A percentile compares a stretch with the other conserved stretches of the same genome.
Evolutionary conservation across 2,888 invertebrate genomes (phyloP).

Genomic region (Hypomecis punctinalis): DNA sequence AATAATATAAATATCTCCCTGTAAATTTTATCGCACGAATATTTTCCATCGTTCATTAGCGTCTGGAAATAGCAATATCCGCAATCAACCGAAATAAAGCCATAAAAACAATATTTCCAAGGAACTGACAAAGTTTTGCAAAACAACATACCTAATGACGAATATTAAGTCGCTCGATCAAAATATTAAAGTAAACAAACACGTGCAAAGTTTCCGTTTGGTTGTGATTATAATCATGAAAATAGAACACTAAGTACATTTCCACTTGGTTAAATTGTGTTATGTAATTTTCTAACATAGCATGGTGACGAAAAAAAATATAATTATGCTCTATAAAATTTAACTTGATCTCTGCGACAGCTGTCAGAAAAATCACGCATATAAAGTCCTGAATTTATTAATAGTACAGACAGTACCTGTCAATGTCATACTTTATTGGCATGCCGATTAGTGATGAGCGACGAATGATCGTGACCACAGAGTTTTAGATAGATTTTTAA

Average conservation of each 20-base stretch:
- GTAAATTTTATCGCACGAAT: not conserved
- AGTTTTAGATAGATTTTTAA: no score
- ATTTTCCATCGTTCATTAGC: not conserved
- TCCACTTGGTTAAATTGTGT: conserved; percentile 1
- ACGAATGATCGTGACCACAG: no score
- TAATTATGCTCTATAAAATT: no score
- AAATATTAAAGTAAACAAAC: conserved; percentile 60
- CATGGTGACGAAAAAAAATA: no score
- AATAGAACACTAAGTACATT: conserved; percentile 32
- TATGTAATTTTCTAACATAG: no score
- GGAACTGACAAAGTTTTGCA: conserved; percentile 47
- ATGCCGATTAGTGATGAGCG: no score
- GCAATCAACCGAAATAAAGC: conserved; percentile 16
- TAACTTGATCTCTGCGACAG: no score
- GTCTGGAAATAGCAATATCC: conserved; percentile 12
- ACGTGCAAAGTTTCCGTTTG: conserved; percentile 56
- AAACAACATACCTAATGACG: conserved; percentile 37
- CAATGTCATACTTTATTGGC: no score
- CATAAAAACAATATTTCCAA: conserved; percentile 39
- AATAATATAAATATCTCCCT: no score
- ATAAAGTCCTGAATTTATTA: no score
- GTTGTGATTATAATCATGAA: conserved; percentile 33
- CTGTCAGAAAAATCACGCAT: no score
- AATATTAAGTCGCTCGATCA: conserved; percentile 39
- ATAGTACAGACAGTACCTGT: no score